Evolutionary conservation across 2,888 invertebrate species (phyloP).

Genomic region (Conops quadrifasciatus): DNA sequence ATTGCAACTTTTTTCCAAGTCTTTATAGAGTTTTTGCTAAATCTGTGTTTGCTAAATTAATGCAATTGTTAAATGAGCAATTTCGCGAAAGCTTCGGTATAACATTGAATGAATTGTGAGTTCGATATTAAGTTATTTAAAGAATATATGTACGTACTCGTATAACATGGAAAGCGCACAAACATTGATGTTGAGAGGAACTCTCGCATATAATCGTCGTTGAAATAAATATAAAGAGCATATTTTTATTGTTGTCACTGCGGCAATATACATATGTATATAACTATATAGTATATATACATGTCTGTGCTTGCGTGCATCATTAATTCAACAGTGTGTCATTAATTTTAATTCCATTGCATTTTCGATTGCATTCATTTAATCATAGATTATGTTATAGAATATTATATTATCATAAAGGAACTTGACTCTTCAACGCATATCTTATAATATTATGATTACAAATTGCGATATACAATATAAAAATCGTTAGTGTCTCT

Average conservation of each 20-base stretch:
- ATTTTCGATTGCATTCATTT: slow-evolving; percentile 36
- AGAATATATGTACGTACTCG: not conserved
- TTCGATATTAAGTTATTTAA: slow-evolving; percentile 5
- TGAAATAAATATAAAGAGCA: not conserved
- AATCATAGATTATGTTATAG: slow-evolving; percentile 19
- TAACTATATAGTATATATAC: not conserved
- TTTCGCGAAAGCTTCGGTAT: not conserved
- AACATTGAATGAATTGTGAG: slow-evolving; percentile 3
- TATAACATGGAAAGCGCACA: slow-evolving; percentile 19
- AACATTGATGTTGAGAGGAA: slow-evolving; percentile 4
- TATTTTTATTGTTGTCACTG: slow-evolving; percentile 4
- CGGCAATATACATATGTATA: slow-evolving; percentile 6
- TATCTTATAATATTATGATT: no score
- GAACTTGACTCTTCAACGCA: no score
- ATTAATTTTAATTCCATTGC: slow-evolving; percentile 27
- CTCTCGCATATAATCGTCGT: not conserved
- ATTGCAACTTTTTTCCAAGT: slow-evolving; percentile 9
- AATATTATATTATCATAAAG: not conserved
- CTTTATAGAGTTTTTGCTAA: slow-evolving; percentile 10
- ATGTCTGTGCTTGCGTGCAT: not conserved
- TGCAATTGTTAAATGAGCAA: slow-evolving; percentile 28
- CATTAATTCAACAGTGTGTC: not conserved
- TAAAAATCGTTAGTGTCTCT: not conserved
- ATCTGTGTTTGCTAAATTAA: slow-evolving; percentile 8
- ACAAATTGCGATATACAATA: no score